Evolutionary conservation across 1,140 invertebrate species (phyloP), one percentile per base, ranked within the genome.

Genomic region (Chymomyza costata): DNA sequence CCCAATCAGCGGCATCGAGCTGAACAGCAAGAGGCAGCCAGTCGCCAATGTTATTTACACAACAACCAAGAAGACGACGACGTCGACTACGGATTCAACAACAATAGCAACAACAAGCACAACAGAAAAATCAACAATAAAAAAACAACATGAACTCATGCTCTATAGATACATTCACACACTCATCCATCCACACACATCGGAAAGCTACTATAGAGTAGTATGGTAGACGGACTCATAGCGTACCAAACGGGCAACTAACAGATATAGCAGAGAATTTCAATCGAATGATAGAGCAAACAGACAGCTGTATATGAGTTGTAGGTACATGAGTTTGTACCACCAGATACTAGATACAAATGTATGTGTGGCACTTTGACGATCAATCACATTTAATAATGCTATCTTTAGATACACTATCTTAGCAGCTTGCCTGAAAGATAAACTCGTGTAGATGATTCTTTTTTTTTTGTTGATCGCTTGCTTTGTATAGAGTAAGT

Each of bases 1-100:
- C 76, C 70, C 78, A 71, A 82, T 71, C 76, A 76, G 66, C 65
- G 38, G 43, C 40, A 13, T 10, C 32, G 32, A 25, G n/a, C 21
- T 25, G n/a, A 25, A 25, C 21, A n/a, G 3, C 21, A 25, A 3
- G 21, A 25, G 51, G 60, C 58, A 39, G 32, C 18, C 35, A 56
- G 31, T 30, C 43, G 47, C 51, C 63, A 62, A 59, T 37, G 49
- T 41, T 50, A 61, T 56, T 49, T 49, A 58, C 46, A 59, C 47
- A 56, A 53, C 50, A 47, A 44, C 47, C 45, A 48, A 41, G 37
- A 28, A n/a, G n/a, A 8, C 21, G 15, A 34, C n/a, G 13, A 34
- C 31, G 13, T n/a, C 31, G 13, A 34, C 31, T n/a, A 34, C 5
- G 13, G n/a, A 5, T 3, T 6, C n/a, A 34, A 34, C 13, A 34